Percentiles rank a stretch among this genome's conserved stretches.
phyloP scores from a whole-genome alignment of 2,113 vertebrate species.

The Nothoprocta pentlandii region DNA sequence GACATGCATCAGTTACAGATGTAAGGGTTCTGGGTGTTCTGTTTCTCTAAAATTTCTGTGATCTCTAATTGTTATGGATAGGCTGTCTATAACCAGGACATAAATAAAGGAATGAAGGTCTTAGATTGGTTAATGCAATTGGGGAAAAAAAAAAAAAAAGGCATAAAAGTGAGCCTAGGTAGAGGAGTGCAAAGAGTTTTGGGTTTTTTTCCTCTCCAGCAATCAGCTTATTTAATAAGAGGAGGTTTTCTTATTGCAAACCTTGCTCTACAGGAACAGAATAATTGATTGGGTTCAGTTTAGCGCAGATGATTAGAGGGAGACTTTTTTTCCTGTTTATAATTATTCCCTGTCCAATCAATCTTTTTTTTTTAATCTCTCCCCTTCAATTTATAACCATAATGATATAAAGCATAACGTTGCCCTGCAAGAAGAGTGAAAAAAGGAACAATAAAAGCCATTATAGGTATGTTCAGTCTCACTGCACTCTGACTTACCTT shows the following conservation, averaged over 20 bases:
- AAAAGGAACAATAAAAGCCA: not conserved
- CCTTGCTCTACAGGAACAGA: not conserved
- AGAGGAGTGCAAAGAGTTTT: not conserved
- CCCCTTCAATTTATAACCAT: not conserved
- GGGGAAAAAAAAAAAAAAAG: not conserved
- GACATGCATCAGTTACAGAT: not conserved
- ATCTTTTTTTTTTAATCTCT: not conserved
- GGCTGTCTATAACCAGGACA: not conserved
- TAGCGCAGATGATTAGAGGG: not conserved
- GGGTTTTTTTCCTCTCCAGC: rapidly evolving
- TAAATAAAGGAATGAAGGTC: not conserved
- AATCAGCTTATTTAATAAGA: not conserved
- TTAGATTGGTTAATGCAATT: not conserved
- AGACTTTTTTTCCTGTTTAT: not conserved
- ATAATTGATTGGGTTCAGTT: not conserved
- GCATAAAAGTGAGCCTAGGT: not conserved
- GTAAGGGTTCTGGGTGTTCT: not conserved
- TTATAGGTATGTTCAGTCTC: not conserved
- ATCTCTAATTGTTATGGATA: not conserved
- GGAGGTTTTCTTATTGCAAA: not conserved
- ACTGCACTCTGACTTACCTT: not conserved
- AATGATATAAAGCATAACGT: not conserved
- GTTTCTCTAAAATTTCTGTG: not conserved
- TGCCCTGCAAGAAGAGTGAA: not conserved
- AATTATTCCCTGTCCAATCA: not conserved